Conservation (phyloP, 35 echinoderm and acorn worm species). For the Ophioderma brevispina region DNA sequence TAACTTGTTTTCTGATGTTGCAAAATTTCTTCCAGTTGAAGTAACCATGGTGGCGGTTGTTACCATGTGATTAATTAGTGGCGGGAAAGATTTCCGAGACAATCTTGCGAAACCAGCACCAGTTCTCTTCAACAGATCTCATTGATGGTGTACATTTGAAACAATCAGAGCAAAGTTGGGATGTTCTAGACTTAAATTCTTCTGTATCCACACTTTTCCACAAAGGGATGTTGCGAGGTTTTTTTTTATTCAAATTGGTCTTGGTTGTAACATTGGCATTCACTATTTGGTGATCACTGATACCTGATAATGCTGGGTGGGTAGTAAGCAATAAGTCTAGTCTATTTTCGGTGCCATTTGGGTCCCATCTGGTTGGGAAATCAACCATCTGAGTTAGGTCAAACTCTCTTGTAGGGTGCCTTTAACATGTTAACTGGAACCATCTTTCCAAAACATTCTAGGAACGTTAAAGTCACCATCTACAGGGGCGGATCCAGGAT, state of each 20-base stretch:
- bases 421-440: not conserved
- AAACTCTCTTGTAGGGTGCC: too few relatives aligned
- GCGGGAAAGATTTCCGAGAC: too few relatives aligned
- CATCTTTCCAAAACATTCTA: not conserved
- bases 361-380: not conserved
- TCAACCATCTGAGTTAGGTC: not conserved
- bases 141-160: conserved; percentile 6
- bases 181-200: not conserved
- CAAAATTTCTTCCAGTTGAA: too few relatives aligned
- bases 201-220: conserved; percentile 29
- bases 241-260: conserved; percentile 4
- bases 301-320: not conserved
- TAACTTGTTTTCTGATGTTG: too few relatives aligned
- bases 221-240: conserved; percentile 17
- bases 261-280: conserved; percentile 14
- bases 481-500: too few relatives aligned
- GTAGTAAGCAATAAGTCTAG: not conserved
- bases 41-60: too few relatives aligned
- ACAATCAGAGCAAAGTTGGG: conserved; percentile 1
- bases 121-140: too few relatives aligned
- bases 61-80: too few relatives aligned
- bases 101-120: conserved; percentile 47
- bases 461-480: conserved; percentile 47
- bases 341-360: not conserved
- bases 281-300: conserved; percentile 45